Conservation (phyloP, 2,888 invertebrate genomes). For the Aplocera efformata region DNA sequence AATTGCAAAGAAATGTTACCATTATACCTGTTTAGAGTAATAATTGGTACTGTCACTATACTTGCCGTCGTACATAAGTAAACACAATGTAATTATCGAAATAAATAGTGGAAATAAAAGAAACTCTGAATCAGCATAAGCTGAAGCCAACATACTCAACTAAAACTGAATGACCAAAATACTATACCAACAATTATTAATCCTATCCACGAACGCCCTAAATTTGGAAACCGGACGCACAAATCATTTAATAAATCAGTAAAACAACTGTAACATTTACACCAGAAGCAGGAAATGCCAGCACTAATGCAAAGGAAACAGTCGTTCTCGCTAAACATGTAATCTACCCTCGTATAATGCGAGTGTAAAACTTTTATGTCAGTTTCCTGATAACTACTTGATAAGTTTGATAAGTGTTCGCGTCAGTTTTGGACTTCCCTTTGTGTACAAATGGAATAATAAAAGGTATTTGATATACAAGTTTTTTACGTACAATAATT, state of each 20-base stretch:
- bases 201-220: too few species aligned
- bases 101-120: too few species aligned
- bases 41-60: too few species aligned
- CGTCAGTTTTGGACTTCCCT: constrained; percentile 4
- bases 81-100: too few species aligned
- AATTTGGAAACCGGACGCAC: not conserved
- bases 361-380: constrained; percentile 17
- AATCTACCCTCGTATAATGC: constrained; percentile 25
- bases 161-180: too few species aligned
- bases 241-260: constrained; percentile 3
- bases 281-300: constrained; percentile 17
- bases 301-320: constrained; percentile 23
- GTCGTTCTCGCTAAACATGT: constrained; percentile 23
- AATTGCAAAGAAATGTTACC: too few species aligned
- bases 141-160: too few species aligned
- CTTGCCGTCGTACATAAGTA: too few species aligned
- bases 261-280: constrained; percentile 13
- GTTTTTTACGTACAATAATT: too few species aligned
- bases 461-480: not conserved
- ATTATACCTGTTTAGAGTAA: too few species aligned
- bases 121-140: too few species aligned
- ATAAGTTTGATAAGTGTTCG: constrained; percentile 11
- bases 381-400: constrained; percentile 13
- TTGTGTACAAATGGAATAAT: constrained; percentile 11
- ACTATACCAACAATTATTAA: too few species aligned